phyloP scores from a whole-genome alignment of 2,888 invertebrate species.

The Lydus trimaculatus region DNA sequence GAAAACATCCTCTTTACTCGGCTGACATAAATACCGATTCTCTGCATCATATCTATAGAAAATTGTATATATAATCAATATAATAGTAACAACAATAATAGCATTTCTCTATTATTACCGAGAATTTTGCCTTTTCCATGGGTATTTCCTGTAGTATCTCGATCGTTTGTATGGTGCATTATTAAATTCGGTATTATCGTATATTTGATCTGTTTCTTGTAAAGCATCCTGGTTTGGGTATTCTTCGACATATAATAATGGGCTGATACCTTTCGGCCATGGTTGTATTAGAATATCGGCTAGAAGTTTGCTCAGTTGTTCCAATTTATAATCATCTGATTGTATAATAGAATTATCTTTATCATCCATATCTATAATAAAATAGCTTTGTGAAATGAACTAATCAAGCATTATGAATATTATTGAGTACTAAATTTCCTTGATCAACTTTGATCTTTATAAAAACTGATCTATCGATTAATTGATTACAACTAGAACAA shows the following conservation, averaged over 20 bases:
- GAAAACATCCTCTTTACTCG: constrained; percentile 69
- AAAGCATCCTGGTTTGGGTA: constrained; percentile 21
- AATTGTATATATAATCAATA: constrained; percentile 28
- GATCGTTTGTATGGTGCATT: constrained; percentile 60
- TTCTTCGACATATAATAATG: constrained; percentile 56
- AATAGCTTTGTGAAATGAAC: background rate
- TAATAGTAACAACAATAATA: no score
- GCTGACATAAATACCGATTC: constrained; percentile 67
- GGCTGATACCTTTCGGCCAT: constrained; percentile 53
- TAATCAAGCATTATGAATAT: background rate
- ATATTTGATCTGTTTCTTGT: constrained; percentile 4
- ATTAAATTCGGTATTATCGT: constrained; percentile 16
- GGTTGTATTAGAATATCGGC: constrained; percentile 47
- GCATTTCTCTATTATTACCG: constrained; percentile 30
- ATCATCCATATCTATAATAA: background rate
- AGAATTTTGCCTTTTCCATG: constrained; percentile 68
- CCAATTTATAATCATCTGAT: constrained; percentile 34
- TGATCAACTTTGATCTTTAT: background rate
- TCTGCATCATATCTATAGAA: constrained; percentile 65
- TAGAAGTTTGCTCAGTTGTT: constrained; percentile 37
- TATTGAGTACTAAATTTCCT: no score
- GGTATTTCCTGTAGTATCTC: constrained; percentile 68
- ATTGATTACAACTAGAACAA: background rate
- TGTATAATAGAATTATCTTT: constrained; percentile 21
- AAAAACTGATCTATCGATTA: background rate